Conservation (phyloP, 2,113 vertebrate genomes). For the Rafetus swinhoei region DNA sequence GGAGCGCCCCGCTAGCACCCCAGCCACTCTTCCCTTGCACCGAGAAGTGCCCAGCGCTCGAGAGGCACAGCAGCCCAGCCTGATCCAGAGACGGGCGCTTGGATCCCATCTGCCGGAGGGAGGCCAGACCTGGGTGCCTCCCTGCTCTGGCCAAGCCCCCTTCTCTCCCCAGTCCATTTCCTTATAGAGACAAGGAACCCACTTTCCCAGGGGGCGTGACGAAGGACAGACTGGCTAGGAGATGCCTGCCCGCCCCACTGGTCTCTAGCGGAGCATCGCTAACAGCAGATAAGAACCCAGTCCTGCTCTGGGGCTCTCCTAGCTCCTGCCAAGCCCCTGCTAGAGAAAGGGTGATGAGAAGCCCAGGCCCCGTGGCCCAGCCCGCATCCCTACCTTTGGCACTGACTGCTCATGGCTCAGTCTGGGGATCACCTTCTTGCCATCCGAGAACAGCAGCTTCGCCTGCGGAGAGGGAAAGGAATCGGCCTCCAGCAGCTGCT, state of each 20-base stretch:
- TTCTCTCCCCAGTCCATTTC: not conserved
- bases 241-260: not conserved
- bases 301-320: not conserved
- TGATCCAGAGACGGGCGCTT: fast-evolving
- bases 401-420: constrained; percentile 77
- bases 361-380: not conserved
- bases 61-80: not conserved
- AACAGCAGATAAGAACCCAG: not conserved
- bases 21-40: fast-evolving
- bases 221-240: not conserved
- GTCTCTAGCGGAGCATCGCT: not conserved
- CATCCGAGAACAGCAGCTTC: constrained; percentile 91
- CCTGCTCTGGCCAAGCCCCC: not conserved
- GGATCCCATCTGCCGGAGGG: not conserved
- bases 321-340: not conserved
- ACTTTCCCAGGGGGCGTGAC: not conserved
- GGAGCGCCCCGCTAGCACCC: fast-evolving
- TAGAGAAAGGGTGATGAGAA: not conserved
- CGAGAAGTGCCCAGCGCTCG: not conserved
- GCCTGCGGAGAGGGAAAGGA: constrained; percentile 79
- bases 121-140: fast-evolving
- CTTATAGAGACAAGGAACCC: not conserved
- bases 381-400: constrained; percentile 82
- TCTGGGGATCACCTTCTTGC: constrained; percentile 81
- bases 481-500: not conserved